Evolutionary conservation across 2,797 vertebrate species (phyloP).

Genomic region (Melopsittacus undulatus): DNA sequence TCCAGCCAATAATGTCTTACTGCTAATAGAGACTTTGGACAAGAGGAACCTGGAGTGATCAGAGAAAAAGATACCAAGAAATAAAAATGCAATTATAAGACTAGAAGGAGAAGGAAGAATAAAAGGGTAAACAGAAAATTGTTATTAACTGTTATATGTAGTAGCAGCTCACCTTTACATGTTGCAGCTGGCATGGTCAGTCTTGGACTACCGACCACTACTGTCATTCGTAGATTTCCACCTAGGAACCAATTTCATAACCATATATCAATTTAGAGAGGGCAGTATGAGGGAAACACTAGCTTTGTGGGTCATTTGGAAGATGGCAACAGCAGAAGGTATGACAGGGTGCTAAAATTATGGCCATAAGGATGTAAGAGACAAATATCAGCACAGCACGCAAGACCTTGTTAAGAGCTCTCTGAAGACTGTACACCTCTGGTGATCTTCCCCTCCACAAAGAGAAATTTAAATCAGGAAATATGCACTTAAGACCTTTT

Average conservation of each 20-base stretch:
- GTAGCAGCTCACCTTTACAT: background rate
- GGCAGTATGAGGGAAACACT: background rate
- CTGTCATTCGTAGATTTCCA: background rate
- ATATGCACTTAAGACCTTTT: background rate
- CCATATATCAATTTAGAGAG: background rate
- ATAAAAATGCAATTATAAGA: background rate
- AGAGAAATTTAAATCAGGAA: background rate
- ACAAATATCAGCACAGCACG: background rate
- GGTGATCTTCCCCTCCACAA: background rate
- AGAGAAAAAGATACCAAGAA: background rate
- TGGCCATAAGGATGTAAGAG: background rate
- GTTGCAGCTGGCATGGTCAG: rapidly evolving
- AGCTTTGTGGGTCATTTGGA: background rate
- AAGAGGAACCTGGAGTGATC: background rate
- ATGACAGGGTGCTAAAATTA: background rate
- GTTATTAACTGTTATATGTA: background rate
- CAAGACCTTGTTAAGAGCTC: background rate
- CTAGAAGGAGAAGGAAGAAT: background rate
- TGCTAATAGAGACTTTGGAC: background rate
- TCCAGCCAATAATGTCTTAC: background rate
- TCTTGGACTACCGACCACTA: background rate
- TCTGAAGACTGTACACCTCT: background rate
- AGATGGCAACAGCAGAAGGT: background rate
- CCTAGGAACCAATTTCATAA: background rate
- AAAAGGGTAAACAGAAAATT: background rate